A percentile compares a stretch with the other conserved stretches of the same genome.
phyloP scores from a whole-genome alignment of 37 sponge, comb jelly and placozoan species.

The Chondrosia reniformis region DNA sequence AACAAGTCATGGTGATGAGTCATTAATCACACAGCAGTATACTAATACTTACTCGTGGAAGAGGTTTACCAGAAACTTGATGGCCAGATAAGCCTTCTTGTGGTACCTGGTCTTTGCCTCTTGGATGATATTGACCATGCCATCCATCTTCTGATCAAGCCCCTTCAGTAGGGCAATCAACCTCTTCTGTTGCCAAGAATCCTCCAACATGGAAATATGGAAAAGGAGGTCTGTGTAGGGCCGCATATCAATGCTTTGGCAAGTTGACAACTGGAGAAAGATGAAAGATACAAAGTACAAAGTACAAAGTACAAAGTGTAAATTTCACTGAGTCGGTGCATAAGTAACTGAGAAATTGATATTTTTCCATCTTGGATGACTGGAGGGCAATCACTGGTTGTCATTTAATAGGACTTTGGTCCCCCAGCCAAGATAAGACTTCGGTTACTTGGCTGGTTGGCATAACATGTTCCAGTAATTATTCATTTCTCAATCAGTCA shows the following conservation, averaged over 20 bases:
- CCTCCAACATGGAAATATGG: conserved; percentile 71
- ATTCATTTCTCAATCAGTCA: too few species aligned
- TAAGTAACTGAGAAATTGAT: too few species aligned
- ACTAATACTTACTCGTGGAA: conserved; percentile 51
- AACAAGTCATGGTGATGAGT: too few species aligned
- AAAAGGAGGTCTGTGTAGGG: conserved; percentile 79
- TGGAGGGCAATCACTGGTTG: too few species aligned
- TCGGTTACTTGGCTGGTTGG: too few species aligned
- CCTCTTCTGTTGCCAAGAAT: conserved; percentile 78
- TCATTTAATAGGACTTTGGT: too few species aligned
- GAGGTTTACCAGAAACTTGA: conserved; percentile 68
- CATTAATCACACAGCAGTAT: too few species aligned
- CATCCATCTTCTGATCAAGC: conserved; percentile 36
- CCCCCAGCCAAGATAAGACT: too few species aligned
- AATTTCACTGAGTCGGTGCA: too few species aligned
- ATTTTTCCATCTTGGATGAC: too few species aligned
- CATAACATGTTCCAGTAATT: too few species aligned
- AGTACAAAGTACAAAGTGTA: too few species aligned
- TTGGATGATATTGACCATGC: conserved; percentile 69
- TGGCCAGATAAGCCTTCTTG: conserved; percentile 82
- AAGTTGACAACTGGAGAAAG: conserved; percentile 49
- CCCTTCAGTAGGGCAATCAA: conserved; percentile 57
- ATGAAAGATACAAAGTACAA: not conserved
- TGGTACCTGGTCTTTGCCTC: conserved; percentile 62
- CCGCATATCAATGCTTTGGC: conserved; percentile 78